Conservation (phyloP, 2,888 invertebrate species). For the Priocnemis perturbator region DNA sequence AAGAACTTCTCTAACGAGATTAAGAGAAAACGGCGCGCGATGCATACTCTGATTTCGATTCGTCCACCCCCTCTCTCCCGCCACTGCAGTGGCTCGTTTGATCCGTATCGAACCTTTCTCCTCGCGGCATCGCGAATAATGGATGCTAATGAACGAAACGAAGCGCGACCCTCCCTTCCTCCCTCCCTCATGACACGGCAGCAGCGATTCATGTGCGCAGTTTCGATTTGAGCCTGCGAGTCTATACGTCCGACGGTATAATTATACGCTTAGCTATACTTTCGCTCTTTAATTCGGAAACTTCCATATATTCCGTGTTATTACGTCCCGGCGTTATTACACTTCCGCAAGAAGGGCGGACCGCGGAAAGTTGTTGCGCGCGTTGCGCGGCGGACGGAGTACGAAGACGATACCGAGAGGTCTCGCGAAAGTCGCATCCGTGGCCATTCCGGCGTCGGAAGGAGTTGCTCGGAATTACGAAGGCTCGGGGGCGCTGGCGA, state of each 20-base stretch:
- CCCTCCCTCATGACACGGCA: too few species aligned
- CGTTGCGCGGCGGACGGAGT: too few species aligned
- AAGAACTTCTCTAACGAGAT: conserved; percentile 1
- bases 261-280: too few species aligned
- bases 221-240: conserved; percentile 5
- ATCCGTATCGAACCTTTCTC: conserved; percentile 3
- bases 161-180: neutral
- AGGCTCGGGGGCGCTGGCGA: neutral
- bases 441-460: too few species aligned
- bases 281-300: too few species aligned
- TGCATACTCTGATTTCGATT: neutral
- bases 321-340: neutral
- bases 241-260: neutral
- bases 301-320: too few species aligned
- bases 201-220: too few species aligned
- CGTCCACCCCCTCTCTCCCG: too few species aligned
- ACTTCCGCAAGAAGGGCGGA: conserved; percentile 27
- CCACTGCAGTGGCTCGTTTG: conserved; percentile 7
- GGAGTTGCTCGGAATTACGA: neutral
- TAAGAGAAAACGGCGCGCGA: neutral
- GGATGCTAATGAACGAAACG: conserved; percentile 32
- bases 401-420: neutral
- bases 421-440: too few species aligned
- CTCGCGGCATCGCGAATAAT: conserved; percentile 10
- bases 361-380: neutral